These are phyloP conservation scores for Colletes collaris DNA, from an alignment of 2,888 invertebrate genomes.

Conservation along the genomic window DNA sequence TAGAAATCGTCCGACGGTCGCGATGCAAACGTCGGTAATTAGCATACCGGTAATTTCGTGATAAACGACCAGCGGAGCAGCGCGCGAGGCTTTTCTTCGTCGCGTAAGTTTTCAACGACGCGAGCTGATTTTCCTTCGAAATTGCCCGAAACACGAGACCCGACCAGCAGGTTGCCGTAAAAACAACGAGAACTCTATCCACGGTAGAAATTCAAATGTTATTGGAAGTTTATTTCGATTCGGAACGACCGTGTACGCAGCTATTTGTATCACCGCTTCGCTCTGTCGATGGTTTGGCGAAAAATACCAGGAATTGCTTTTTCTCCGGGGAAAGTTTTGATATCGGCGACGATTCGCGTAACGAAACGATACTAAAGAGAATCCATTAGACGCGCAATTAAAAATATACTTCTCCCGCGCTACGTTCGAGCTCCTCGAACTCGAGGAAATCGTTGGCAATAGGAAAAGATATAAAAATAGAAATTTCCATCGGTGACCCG, in stretches of 20 bases:
- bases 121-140: neutral
- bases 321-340: neutral
- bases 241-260: neutral
- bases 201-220: neutral
- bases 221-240: slow-evolving; percentile 12
- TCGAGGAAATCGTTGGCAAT: too few species aligned
- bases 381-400: too few species aligned
- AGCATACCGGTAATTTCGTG: slow-evolving; percentile 25
- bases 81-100: neutral
- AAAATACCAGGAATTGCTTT: neutral
- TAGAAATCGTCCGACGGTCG: slow-evolving; percentile 14
- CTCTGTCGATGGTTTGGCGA: neutral
- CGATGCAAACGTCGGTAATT: slow-evolving; percentile 20
- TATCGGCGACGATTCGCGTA: neutral
- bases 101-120: neutral
- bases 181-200: neutral
- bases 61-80: slow-evolving; percentile 34
- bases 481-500: too few species aligned
- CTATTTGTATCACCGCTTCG: neutral
- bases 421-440: too few species aligned
- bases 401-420: too few species aligned
- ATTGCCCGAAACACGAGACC: neutral
- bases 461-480: too few species aligned
- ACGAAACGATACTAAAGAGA: neutral
- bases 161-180: neutral